Percentiles rank a stretch among this genome's conserved stretches.
These are phyloP conservation scores for Brenthis hecate DNA, from an alignment of 2,888 invertebrate species.

Conservation along the genomic window DNA sequence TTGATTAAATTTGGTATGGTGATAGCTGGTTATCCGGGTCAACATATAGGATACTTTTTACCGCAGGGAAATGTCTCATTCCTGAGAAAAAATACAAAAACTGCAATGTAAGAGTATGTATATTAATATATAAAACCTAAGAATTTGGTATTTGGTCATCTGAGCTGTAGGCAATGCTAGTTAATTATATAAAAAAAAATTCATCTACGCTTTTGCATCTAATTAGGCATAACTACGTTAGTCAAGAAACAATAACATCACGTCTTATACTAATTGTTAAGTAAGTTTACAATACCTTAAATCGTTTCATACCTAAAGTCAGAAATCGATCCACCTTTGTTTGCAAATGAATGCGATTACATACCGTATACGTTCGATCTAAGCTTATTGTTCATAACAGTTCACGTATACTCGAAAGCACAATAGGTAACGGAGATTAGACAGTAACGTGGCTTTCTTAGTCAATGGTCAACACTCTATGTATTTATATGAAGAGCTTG, in stretches of 20 bases:
- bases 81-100: too few species aligned
- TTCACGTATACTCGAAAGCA: slow-evolving; percentile 30
- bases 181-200: background rate
- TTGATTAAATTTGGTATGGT: too few species aligned
- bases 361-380: slow-evolving; percentile 16
- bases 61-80: too few species aligned
- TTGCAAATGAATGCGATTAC: slow-evolving; percentile 26
- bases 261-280: background rate
- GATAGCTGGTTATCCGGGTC: too few species aligned
- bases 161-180: too few species aligned
- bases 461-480: slow-evolving; percentile 16
- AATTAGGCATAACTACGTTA: background rate
- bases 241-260: background rate
- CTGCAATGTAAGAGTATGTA: too few species aligned
- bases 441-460: slow-evolving; percentile 28
- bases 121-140: too few species aligned
- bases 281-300: slow-evolving; percentile 6
- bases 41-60: too few species aligned
- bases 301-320: slow-evolving; percentile 9
- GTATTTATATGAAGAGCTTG: background rate
- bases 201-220: background rate
- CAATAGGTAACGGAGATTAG: slow-evolving; percentile 27
- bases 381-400: slow-evolving; percentile 35
- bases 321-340: slow-evolving; percentile 28
- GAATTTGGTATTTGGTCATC: too few species aligned